Conservation (phyloP, 2,888 invertebrate species). For the Phymatocera aterrima region DNA sequence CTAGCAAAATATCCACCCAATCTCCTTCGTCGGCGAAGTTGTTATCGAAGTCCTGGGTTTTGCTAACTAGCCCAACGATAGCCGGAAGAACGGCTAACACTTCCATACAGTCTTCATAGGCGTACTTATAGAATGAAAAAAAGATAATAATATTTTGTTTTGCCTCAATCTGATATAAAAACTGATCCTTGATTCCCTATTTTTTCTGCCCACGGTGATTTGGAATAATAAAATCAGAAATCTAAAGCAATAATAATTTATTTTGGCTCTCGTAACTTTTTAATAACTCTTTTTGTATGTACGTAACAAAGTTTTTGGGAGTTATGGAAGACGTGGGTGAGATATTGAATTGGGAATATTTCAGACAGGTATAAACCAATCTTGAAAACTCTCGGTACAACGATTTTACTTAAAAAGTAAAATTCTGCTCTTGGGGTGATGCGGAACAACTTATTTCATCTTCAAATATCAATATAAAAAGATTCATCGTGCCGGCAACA, state of each 20-base stretch:
- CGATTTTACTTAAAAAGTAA: conserved; percentile 5
- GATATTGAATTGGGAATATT: neutral
- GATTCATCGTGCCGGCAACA: neutral
- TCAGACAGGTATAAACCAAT: neutral
- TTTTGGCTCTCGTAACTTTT: neutral
- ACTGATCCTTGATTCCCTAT: too few relatives aligned
- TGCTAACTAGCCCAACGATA: conserved; percentile 61
- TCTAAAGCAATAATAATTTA: too few relatives aligned
- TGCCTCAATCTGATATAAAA: neutral
- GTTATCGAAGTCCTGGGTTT: conserved; percentile 46
- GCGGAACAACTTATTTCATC: neutral
- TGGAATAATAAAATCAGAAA: too few relatives aligned
- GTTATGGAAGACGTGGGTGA: neutral
- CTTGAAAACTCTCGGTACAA: neutral
- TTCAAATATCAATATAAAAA: neutral
- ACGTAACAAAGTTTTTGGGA: neutral
- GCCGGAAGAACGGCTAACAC: conserved; percentile 66
- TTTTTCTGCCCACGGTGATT: too few relatives aligned
- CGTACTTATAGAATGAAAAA: conserved; percentile 56
- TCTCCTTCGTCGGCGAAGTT: conserved; percentile 58
- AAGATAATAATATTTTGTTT: neutral
- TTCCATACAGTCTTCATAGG: conserved; percentile 69
- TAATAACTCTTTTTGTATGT: neutral
- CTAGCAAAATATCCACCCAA: conserved; percentile 64
- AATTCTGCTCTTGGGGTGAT: conserved; percentile 1